phyloP scores from a whole-genome alignment of 2,113 vertebrate genomes.

The Callospermophilus lateralis region DNA sequence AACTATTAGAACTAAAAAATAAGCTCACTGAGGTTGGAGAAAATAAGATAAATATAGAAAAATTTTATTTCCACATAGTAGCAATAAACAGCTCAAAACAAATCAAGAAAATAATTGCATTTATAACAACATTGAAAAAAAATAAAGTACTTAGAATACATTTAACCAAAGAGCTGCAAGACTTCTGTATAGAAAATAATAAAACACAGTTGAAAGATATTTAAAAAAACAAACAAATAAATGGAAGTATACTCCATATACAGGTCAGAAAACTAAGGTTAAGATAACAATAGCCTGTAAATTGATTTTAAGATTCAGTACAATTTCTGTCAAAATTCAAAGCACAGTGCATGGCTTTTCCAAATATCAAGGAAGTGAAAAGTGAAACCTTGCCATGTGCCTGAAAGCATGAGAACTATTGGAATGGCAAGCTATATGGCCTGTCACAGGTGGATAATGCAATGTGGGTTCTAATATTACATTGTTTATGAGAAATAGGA shows the following conservation, averaged over 20 bases:
- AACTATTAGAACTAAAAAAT: background rate
- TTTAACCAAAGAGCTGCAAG: background rate
- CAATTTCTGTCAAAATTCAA: background rate
- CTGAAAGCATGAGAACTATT: background rate
- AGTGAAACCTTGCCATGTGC: background rate
- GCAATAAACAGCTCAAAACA: background rate
- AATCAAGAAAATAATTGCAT: no score
- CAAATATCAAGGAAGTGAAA: background rate
- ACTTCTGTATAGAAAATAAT: background rate
- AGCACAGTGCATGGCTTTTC: background rate
- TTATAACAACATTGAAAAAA: background rate
- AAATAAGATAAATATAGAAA: background rate
- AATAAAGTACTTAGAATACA: background rate
- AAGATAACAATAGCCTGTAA: background rate
- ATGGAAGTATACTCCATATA: background rate
- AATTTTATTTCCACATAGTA: background rate
- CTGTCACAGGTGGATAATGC: background rate
- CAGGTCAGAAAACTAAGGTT: background rate
- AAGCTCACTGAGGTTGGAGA: background rate
- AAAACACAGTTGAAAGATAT: background rate
- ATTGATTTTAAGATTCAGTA: background rate
- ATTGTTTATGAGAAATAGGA: background rate
- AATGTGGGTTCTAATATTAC: background rate
- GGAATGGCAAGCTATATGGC: background rate
- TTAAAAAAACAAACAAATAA: background rate